Percentiles rank a stretch among this genome's conserved stretches.
phyloP scores from a whole-genome alignment of 2,113 vertebrate genomes.

The Myiopsitta monachus region DNA sequence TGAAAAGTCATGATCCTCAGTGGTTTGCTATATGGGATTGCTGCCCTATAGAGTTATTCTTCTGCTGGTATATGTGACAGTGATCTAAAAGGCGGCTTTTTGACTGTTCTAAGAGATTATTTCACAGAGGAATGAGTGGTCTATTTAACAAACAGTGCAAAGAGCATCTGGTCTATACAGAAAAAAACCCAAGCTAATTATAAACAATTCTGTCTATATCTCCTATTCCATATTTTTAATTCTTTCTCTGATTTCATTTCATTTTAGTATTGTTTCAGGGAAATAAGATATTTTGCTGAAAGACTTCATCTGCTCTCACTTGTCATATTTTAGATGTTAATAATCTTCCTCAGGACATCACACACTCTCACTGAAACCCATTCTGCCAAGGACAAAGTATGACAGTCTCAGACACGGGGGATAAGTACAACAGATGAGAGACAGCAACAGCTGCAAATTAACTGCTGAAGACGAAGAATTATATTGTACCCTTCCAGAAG shows the following conservation, averaged over 20 bases:
- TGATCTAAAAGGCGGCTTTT: not conserved
- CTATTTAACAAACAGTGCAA: not conserved
- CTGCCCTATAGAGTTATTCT: not conserved
- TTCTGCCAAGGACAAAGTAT: conserved; percentile 31
- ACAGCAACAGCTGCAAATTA: conserved; percentile 21
- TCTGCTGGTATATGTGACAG: not conserved
- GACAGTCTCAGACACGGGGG: not conserved
- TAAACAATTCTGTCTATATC: not conserved
- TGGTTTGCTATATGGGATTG: not conserved
- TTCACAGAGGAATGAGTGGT: not conserved
- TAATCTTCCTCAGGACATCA: conserved; percentile 16
- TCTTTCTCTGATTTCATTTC: not conserved
- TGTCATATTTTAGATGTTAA: conserved; percentile 32
- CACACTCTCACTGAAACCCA: not conserved
- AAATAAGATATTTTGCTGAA: conserved; percentile 14
- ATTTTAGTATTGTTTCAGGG: not conserved
- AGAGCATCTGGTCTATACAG: not conserved
- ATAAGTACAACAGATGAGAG: conserved; percentile 23
- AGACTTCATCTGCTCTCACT: not conserved
- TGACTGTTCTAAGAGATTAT: not conserved
- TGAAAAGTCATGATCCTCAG: not conserved
- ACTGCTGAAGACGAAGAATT: not conserved
- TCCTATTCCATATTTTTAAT: not conserved
- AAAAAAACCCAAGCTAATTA: not conserved
- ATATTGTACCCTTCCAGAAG: not conserved